Conservation (phyloP, 2,888 invertebrate species). For the Drosophila sordidapex region DNA sequence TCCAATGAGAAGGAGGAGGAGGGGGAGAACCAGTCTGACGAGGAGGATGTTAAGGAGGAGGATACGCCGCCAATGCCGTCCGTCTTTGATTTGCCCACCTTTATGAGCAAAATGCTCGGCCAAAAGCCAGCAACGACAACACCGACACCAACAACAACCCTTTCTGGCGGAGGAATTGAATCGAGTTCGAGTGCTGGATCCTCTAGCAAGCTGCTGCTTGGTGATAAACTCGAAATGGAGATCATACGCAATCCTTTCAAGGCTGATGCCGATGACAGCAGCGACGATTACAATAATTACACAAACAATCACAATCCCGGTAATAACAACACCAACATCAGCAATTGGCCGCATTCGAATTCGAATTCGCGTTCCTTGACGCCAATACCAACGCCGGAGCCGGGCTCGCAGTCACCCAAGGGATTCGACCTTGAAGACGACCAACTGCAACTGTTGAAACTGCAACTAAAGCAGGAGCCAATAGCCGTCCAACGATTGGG, state of each 20-base stretch:
- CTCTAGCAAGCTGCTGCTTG: conserved; percentile 43
- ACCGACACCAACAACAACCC: background rate
- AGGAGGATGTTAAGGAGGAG: conserved; percentile 24
- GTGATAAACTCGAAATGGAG: conserved; percentile 28
- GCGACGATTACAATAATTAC: conserved; percentile 6
- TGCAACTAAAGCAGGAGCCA: background rate
- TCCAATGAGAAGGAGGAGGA: conserved; percentile 2
- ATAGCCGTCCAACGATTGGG: background rate
- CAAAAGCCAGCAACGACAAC: conserved; percentile 19
- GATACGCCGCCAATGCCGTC: conserved; percentile 60
- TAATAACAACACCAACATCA: conserved; percentile 7
- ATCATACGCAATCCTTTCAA: conserved; percentile 73
- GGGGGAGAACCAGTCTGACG: conserved; percentile 16
- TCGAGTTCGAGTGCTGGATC: background rate
- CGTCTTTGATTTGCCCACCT: conserved; percentile 69
- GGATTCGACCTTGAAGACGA: conserved; percentile 26
- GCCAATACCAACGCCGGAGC: conserved; percentile 74
- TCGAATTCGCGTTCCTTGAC: conserved; percentile 76
- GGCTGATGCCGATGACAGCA: conserved; percentile 34
- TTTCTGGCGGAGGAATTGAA: background rate
- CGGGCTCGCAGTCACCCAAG: conserved; percentile 75
- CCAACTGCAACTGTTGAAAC: background rate
- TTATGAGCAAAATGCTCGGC: conserved; percentile 64
- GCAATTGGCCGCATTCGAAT: conserved; percentile 46
- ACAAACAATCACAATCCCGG: background rate